phyloP scores from a whole-genome alignment of 2,888 invertebrate species.

The Teleogryllus oceanicus region DNA sequence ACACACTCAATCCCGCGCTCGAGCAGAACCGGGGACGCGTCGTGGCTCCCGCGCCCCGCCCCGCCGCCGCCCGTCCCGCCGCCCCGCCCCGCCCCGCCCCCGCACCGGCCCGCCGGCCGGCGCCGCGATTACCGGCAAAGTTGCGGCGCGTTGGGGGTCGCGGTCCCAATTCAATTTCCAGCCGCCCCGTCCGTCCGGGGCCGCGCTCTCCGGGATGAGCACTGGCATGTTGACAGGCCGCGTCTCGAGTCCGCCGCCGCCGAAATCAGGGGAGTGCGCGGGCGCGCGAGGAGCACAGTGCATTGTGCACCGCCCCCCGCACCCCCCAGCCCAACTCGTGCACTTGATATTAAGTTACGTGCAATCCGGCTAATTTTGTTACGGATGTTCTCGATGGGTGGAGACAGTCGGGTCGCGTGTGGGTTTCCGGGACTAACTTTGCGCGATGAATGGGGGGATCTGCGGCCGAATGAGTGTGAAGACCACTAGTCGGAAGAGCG shows the following conservation, averaged over 20 bases:
- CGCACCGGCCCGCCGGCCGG: not conserved
- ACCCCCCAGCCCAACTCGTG: no score
- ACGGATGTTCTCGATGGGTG: no score
- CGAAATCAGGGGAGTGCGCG: not conserved
- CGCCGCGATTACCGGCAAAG: not conserved
- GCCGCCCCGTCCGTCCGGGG: not conserved
- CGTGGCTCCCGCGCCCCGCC: not conserved
- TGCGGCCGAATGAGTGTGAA: no score
- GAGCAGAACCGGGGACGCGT: not conserved
- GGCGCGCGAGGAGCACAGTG: no score
- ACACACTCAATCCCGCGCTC: not conserved
- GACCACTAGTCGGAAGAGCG: no score
- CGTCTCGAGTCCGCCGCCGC: not conserved
- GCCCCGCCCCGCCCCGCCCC: not conserved
- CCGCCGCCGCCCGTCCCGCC: not conserved
- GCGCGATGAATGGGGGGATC: no score
- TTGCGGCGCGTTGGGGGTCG: conserved; percentile 3
- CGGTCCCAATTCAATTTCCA: conserved; percentile 3
- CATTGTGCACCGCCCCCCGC: no score
- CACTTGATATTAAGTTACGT: no score
- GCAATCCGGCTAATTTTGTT: no score
- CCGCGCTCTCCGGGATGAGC: not conserved
- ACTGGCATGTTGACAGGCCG: conserved; percentile 11
- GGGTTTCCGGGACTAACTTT: no score
- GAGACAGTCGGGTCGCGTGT: no score